These are phyloP conservation scores for Alethe castanea DNA, from an alignment of 2,113 vertebrate genomes.

Conservation along the genomic window DNA sequence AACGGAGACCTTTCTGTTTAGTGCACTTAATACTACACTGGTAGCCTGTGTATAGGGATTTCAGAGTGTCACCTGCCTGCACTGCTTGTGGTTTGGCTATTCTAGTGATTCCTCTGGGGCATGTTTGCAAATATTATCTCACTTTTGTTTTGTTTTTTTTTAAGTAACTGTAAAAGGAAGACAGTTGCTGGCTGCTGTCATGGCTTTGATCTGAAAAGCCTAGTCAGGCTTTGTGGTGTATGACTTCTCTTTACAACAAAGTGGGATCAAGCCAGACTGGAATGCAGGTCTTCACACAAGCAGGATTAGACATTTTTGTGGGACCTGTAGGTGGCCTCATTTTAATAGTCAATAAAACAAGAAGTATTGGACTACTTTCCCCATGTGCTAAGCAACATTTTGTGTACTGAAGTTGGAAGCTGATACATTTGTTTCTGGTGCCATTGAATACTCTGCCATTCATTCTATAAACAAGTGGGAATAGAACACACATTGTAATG, in stretches of 20 bases:
- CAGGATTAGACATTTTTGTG: neutral
- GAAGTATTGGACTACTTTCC: neutral
- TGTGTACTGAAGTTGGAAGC: neutral
- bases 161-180: neutral
- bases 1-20: neutral
- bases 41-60: neutral
- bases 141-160: neutral
- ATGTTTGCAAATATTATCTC: neutral
- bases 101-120: neutral
- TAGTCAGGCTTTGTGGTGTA: neutral
- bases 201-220: neutral
- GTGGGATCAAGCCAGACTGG: neutral
- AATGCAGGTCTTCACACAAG: neutral
- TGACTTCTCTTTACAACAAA: neutral
- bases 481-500: neutral
- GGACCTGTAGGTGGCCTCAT: conserved; percentile 40
- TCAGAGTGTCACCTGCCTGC: neutral
- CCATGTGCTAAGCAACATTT: neutral
- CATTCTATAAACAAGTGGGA: neutral
- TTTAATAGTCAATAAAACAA: conserved; percentile 45
- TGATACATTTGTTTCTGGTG: neutral
- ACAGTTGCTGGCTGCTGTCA: neutral
- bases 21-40: neutral
- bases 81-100: neutral
- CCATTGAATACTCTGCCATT: neutral